Evolutionary conservation across 2,888 invertebrate genomes (phyloP).

Genomic region (Cantharis rustica): DNA sequence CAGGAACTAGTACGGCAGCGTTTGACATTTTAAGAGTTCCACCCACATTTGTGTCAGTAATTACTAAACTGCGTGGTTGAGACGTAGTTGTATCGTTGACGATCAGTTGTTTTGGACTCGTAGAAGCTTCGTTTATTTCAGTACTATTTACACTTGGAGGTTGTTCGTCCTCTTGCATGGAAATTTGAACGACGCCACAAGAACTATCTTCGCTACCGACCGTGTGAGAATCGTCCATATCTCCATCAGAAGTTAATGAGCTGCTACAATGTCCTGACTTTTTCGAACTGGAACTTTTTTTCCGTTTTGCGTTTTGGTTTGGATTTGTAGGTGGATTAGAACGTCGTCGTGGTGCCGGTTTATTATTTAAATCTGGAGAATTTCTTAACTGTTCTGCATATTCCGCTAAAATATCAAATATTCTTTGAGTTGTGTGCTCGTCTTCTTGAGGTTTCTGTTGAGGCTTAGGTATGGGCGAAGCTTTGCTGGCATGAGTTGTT

Average conservation of each 20-base stretch:
- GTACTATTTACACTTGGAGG: conserved; percentile 56
- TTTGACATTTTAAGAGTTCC: conserved; percentile 69
- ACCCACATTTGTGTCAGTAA: conserved; percentile 63
- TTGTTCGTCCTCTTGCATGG: conserved; percentile 64
- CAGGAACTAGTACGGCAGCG: conserved; percentile 72
- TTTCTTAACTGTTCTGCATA: conserved; percentile 81
- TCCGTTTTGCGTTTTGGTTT: conserved; percentile 71
- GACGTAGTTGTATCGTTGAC: conserved; percentile 47
- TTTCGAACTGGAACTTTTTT: conserved; percentile 66
- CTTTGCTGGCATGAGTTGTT: conserved; percentile 64
- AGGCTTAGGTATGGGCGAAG: conserved; percentile 69
- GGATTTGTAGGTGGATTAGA: conserved; percentile 76
- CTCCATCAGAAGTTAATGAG: conserved; percentile 48
- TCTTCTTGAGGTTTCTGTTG: conserved; percentile 80
- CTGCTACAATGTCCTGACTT: conserved; percentile 57
- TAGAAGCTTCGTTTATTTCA: conserved; percentile 55
- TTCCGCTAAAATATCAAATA: conserved; percentile 78
- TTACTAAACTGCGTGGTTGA: conserved; percentile 63
- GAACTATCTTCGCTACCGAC: conserved; percentile 80
- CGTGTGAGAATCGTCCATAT: conserved; percentile 70
- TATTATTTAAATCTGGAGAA: conserved; percentile 79
- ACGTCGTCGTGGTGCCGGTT: conserved; percentile 77
- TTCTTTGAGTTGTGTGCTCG: conserved; percentile 79
- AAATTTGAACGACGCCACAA: conserved; percentile 66
- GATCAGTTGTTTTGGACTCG: conserved; percentile 47